Base-by-base conservation (phyloP, 2,113 vertebrate genomes). In the Brachyhypopomus occidentalis region DNA sequence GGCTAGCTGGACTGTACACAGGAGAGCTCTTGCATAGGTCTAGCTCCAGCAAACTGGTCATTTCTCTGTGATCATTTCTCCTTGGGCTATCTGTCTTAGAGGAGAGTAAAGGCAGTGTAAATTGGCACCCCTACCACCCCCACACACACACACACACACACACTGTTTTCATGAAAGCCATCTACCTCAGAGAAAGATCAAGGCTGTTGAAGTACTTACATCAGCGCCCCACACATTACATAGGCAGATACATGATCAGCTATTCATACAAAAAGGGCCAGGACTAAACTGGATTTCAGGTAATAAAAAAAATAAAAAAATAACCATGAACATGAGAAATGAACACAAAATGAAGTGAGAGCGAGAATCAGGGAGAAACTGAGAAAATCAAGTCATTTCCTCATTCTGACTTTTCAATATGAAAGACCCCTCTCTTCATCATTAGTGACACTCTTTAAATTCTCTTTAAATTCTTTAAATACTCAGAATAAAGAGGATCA, bases 21-120 rank as follows among this genome's bases (percentile, higher is more conserved):
- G 58, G 78, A 71, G 52, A 41, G 81, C 52, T 86, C 67, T 86
- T 87, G 85, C 85, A 87, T 86, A 85, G 85, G 74, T 85, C 77
- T 78, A 63, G 77, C 73, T 81, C 60, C 69, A 75, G 83, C 76
- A 62, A 75, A 71, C 64, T 66, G 59, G 60, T 75, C n/a, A 75
- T 27, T 20, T 36, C 41, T 83, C 27, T 38, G 27, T 58, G 77
- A 1, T 52, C 1, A 52, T 52, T 52, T 52, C 45, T 52, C 45
- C 12, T 2, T 52, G 45, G 45, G 9, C 45, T 2, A 22, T 64
- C 77, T 52, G 75, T 72, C 72, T 60, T 71, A 85, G 69, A 80
- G 22, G 41, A 74, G 64, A 45, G n/a, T 62, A 59, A 84, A 64
- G 72, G 79, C 82, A 81, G 74, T 83, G 69, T 66, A 71, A 55